Evolutionary conservation across 2,113 vertebrate species (phyloP).

Genomic region (Ophiodon elongatus): DNA sequence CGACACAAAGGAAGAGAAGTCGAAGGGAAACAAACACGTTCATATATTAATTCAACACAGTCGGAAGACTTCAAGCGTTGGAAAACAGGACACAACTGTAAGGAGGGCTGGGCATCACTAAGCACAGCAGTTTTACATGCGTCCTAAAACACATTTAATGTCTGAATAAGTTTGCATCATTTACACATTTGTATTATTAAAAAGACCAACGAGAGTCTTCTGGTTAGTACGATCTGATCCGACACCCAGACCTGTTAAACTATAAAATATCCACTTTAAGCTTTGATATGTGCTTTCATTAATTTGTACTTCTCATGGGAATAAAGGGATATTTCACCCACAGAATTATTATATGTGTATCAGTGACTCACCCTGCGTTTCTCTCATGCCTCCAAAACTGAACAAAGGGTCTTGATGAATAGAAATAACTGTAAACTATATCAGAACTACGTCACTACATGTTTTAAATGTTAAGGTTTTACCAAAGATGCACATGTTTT

Average conservation of each 20-base stretch:
- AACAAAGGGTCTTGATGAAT: background rate
- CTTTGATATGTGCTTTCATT: background rate
- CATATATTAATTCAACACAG: constrained; percentile 30
- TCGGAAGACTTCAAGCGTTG: constrained; percentile 1
- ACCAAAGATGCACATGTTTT: too few species aligned
- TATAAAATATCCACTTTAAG: background rate
- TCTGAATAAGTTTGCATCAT: background rate
- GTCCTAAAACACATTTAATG: too few species aligned
- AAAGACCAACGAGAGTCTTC: background rate
- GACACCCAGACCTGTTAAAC: background rate
- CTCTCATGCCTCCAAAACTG: too few species aligned
- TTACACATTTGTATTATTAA: background rate
- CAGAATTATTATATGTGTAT: background rate
- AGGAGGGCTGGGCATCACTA: too few species aligned
- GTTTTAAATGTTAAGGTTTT: too few species aligned
- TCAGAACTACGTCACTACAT: too few species aligned
- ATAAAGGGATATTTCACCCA: background rate
- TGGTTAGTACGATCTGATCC: too few species aligned
- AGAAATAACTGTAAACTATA: background rate
- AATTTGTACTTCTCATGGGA: background rate
- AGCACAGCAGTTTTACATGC: too few species aligned
- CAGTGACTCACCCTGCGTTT: too few species aligned
- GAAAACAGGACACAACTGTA: too few species aligned
- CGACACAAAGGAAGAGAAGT: constrained; percentile 8
- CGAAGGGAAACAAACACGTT: constrained; percentile 25